phyloP scores from a whole-genome alignment of 1,140 invertebrate species.

The Drosophila melanogaster region DNA sequence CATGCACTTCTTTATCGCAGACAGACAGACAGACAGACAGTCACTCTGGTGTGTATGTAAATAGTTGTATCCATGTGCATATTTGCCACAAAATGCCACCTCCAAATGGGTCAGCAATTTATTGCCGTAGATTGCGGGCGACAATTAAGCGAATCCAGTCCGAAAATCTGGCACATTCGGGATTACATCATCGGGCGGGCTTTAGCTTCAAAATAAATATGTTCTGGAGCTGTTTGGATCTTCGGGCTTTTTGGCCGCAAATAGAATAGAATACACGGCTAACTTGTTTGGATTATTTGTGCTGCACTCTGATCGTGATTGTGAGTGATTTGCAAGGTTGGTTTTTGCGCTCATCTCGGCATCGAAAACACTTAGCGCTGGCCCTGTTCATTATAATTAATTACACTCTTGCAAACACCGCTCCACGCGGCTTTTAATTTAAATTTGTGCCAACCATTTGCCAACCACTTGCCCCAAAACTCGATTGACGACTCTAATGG shows the following conservation, averaged over 20 bases:
- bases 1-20: conserved; percentile 74
- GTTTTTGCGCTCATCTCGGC: conserved; percentile 39
- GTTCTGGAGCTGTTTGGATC: conserved; percentile 47
- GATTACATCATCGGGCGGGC: conserved; percentile 70
- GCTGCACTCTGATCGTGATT: conserved; percentile 47
- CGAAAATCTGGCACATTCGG: conserved; percentile 69
- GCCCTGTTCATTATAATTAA: conserved; percentile 33
- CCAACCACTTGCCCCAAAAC: conserved; percentile 11
- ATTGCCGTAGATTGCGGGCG: conserved; percentile 67
- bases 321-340: conserved; percentile 48
- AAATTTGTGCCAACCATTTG: conserved; percentile 13
- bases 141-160: conserved; percentile 75
- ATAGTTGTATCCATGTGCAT: conserved; percentile 24
- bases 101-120: conserved; percentile 79
- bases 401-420: conserved; percentile 24
- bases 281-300: conserved; percentile 48
- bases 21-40: conserved; percentile 12
- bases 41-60: conserved; percentile 17
- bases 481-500: conserved; percentile 19
- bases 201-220: conserved; percentile 32
- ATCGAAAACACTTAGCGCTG: conserved; percentile 32
- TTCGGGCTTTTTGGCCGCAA: conserved; percentile 36
- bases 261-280: conserved; percentile 18
- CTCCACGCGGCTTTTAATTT: conserved; percentile 27
- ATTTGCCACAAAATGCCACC: conserved; percentile 60